Evolutionary conservation across 2,113 vertebrate species (phyloP).

Genomic region (Clarias macrocephalus): DNA sequence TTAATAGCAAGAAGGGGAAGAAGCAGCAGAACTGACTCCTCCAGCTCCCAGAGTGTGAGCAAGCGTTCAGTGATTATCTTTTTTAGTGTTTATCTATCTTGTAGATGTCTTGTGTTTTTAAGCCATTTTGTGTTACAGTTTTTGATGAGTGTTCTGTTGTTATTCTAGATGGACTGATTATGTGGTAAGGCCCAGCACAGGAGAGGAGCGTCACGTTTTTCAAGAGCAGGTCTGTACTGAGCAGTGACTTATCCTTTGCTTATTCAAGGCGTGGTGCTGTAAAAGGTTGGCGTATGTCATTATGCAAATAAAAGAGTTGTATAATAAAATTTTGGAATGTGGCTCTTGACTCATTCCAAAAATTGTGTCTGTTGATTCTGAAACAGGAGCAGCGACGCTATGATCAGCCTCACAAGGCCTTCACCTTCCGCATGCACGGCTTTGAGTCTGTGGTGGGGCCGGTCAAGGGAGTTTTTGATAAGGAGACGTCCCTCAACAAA

Average conservation of each 20-base stretch:
- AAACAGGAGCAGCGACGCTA: constrained; percentile 91
- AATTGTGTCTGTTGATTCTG: not conserved
- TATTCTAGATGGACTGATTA: constrained; percentile 91
- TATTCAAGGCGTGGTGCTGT: not conserved
- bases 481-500: constrained; percentile 97
- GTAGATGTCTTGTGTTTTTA: not conserved
- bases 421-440: constrained; percentile 96
- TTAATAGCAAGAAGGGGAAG: constrained; percentile 83
- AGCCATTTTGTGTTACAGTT: not conserved
- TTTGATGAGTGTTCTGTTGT: constrained; percentile 9
- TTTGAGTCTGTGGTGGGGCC: constrained; percentile 97
- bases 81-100: not conserved
- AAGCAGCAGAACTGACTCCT: constrained; percentile 81
- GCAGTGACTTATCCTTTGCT: not conserved
- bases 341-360: not conserved
- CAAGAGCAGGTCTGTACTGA: constrained; percentile 88
- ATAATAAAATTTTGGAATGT: not conserved
- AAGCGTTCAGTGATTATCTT: too few relatives aligned
- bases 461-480: constrained; percentile 97
- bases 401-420: constrained; percentile 96
- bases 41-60: constrained; percentile 89
- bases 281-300: not conserved
- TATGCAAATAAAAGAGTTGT: not conserved
- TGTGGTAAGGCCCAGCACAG: constrained; percentile 94
- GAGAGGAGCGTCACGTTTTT: constrained; percentile 92